These are phyloP conservation scores for Diglossa cyanea DNA, from an alignment of 2,797 vertebrate genomes.

Conservation along the genomic window DNA sequence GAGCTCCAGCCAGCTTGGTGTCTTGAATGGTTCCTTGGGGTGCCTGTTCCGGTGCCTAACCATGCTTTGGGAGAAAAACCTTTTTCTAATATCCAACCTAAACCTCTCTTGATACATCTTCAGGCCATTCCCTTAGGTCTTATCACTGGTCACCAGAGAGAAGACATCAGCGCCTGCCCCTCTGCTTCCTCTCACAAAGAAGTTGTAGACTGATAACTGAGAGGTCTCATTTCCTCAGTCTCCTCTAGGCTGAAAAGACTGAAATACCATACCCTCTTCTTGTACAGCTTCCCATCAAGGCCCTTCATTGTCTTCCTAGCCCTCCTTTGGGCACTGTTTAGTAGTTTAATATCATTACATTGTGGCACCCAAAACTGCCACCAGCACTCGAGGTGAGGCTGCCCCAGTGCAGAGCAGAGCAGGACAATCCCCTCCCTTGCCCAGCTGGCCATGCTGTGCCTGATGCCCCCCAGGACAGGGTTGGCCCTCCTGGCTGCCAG, in stretches of 20 bases:
- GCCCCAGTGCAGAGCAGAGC: fast-evolving
- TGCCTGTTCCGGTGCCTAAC: neutral
- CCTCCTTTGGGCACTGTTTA: neutral
- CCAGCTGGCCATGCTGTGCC: fast-evolving
- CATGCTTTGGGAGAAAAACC: neutral
- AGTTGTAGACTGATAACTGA: neutral
- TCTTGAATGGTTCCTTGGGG: neutral
- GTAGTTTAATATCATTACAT: too few relatives aligned
- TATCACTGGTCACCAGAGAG: neutral
- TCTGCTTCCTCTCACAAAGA: neutral
- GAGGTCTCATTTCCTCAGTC: neutral
- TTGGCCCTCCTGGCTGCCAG: neutral
- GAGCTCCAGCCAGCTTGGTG: neutral
- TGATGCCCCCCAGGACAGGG: fast-evolving
- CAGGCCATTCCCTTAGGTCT: neutral
- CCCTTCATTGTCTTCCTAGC: neutral
- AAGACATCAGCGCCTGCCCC: neutral
- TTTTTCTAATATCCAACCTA: neutral
- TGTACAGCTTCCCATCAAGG: neutral
- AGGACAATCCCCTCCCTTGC: neutral
- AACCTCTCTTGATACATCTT: neutral
- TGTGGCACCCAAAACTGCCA: fast-evolving
- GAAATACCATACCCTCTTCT: neutral
- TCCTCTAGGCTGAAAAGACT: neutral
- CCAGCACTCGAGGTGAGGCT: fast-evolving